Percentiles rank a stretch among this genome's conserved stretches.
These are phyloP conservation scores for Vipera ursinii DNA, from an alignment of 2,797 vertebrate genomes.

Conservation along the genomic window DNA sequence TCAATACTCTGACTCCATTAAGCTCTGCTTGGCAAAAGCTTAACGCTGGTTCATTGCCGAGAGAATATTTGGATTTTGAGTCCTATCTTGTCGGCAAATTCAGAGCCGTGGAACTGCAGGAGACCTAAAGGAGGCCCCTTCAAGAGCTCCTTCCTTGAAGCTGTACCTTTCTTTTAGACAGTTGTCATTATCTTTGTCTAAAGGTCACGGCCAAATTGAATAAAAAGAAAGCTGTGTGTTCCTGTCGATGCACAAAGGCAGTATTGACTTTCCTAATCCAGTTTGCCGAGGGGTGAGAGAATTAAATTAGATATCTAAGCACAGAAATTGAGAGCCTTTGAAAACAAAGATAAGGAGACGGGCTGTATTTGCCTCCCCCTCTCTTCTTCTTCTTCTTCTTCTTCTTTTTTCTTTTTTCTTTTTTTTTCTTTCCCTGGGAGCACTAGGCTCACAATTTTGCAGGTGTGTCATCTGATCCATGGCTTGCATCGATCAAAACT, in stretches of 20 bases:
- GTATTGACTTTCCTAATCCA: constrained; percentile 88
- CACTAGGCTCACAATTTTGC: constrained; percentile 85
- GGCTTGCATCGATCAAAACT: constrained; percentile 92
- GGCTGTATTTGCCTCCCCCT: constrained; percentile 72
- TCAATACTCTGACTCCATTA: not conserved
- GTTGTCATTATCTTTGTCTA: constrained; percentile 83
- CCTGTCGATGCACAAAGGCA: constrained; percentile 82
- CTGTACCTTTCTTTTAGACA: constrained; percentile 79
- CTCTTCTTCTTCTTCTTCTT: not conserved
- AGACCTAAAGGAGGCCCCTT: constrained; percentile 38
- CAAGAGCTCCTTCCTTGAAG: constrained; percentile 66
- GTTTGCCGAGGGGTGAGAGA: constrained; percentile 86
- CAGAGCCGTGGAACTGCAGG: not conserved
- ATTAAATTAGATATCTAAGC: constrained; percentile 88
- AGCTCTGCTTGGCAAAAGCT: not conserved
- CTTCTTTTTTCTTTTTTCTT: not conserved
- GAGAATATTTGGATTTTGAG: not conserved
- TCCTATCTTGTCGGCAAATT: constrained; percentile 36
- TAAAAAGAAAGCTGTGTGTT: constrained; percentile 84
- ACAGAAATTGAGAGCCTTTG: constrained; percentile 83
- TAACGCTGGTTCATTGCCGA: not conserved
- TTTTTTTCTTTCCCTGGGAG: constrained; percentile 71
- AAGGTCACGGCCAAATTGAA: constrained; percentile 86
- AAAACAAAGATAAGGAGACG: constrained; percentile 83
- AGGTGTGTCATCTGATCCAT: constrained; percentile 89